These are phyloP conservation scores for Eptatretus atami DNA, from an alignment of 2,797 vertebrate genomes.

Conservation along the genomic window DNA sequence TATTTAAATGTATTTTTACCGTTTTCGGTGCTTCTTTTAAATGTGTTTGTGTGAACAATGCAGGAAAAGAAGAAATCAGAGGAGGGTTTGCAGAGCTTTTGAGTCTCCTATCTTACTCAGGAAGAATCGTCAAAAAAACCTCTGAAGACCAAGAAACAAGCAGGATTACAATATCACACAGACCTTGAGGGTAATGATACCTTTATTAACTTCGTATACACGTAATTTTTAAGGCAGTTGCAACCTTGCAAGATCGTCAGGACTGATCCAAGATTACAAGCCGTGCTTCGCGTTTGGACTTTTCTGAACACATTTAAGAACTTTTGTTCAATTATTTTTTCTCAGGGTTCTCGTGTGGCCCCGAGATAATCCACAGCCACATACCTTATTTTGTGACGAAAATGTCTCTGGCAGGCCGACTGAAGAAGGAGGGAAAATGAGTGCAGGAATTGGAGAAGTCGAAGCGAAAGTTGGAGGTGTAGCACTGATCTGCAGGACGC, in stretches of 20 bases:
- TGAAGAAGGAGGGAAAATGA: slow-evolving; percentile 55
- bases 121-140: slow-evolving; percentile 58
- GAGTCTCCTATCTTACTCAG: slow-evolving; percentile 38
- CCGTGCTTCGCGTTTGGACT: too few relatives aligned
- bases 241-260: too few relatives aligned
- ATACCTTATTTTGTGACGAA: too few relatives aligned
- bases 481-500: slow-evolving; percentile 44
- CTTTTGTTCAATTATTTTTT: too few relatives aligned
- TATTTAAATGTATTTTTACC: too few relatives aligned
- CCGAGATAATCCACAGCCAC: too few relatives aligned
- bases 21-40: too few relatives aligned
- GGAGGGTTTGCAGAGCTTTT: slow-evolving; percentile 36
- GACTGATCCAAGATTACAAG: too few relatives aligned
- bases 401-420: slow-evolving; percentile 21
- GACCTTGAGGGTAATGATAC: slow-evolving; percentile 35
- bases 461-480: slow-evolving; percentile 39
- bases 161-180: slow-evolving; percentile 39
- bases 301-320: too few relatives aligned
- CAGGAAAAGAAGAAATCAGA: slow-evolving; percentile 47
- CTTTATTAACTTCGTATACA: too few relatives aligned
- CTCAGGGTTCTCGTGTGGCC: too few relatives aligned
- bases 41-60: background rate
- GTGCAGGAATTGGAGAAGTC: slow-evolving; percentile 54
- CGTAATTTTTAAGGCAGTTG: too few relatives aligned
- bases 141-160: slow-evolving; percentile 46